A percentile compares a stretch with the other conserved stretches of the same genome.
Evolutionary conservation across 2,888 invertebrate genomes (phyloP).

Genomic region (Ormia ochracea): DNA sequence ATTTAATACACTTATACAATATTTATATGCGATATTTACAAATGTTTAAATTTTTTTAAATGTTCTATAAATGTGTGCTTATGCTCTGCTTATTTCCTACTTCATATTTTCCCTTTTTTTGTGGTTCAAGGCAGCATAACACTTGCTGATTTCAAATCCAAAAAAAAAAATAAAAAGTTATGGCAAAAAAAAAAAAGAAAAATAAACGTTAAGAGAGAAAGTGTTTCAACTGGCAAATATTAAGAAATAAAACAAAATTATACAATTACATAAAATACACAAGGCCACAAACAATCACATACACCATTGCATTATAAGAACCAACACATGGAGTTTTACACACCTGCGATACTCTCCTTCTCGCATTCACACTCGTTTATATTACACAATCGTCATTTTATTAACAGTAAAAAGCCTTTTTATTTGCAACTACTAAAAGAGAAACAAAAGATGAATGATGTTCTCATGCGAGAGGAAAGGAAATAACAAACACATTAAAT

Average conservation of each 20-base stretch:
- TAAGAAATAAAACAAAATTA: constrained; percentile 40
- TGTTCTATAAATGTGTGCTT: constrained; percentile 1
- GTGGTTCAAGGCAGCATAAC: constrained; percentile 22
- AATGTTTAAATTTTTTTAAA: background rate
- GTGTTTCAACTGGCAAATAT: constrained; percentile 7
- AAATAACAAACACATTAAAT: constrained; percentile 26
- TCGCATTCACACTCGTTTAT: background rate
- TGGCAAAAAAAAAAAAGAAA: background rate
- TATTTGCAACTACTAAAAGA: constrained; percentile 6
- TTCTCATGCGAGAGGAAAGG: constrained; percentile 23
- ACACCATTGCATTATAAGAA: background rate
- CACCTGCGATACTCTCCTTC: background rate
- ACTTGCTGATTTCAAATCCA: background rate
- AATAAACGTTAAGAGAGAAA: no score
- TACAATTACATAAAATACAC: constrained; percentile 8
- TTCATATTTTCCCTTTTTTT: background rate
- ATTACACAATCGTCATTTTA: background rate
- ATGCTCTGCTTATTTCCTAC: background rate
- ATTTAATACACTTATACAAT: constrained; percentile 28
- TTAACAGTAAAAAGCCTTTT: background rate
- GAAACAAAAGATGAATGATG: constrained; percentile 21
- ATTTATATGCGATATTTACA: constrained; percentile 28
- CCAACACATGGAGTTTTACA: background rate
- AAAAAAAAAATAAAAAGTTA: background rate
- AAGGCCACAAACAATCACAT: background rate